A percentile compares a stretch with the other conserved stretches of the same genome.
These are phyloP conservation scores for Conchocele bisecta DNA, from an alignment of 2,888 invertebrate genomes.

Conservation along the genomic window DNA sequence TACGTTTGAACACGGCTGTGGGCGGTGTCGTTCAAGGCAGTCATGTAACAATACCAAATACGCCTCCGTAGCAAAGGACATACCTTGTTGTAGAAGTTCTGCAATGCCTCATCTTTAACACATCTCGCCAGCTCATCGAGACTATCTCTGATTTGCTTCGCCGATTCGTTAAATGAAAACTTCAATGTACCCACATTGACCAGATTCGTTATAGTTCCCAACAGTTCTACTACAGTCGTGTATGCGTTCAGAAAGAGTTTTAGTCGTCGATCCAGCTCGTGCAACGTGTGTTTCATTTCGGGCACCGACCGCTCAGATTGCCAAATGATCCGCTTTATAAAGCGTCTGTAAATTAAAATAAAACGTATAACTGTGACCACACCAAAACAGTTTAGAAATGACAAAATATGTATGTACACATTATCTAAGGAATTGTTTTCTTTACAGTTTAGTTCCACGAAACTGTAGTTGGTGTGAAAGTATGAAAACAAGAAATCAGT, in stretches of 20 bases:
- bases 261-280: conserved; percentile 31
- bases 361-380: too few species aligned
- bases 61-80: neutral
- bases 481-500: too few species aligned
- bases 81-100: conserved; percentile 49
- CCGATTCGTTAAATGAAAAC: conserved; percentile 13
- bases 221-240: conserved; percentile 27
- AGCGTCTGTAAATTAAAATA: conserved; percentile 15
- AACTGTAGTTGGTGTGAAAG: too few species aligned
- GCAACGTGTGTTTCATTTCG: conserved; percentile 33
- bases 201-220: conserved; percentile 25
- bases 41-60: neutral
- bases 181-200: conserved; percentile 30
- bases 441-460: too few species aligned
- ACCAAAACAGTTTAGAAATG: too few species aligned
- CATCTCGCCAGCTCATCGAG: conserved; percentile 31
- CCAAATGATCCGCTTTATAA: conserved; percentile 24
- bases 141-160: conserved; percentile 12
- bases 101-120: conserved; percentile 26
- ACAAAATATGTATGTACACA: too few species aligned
- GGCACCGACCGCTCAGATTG: conserved; percentile 44
- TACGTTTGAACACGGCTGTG: too few species aligned
- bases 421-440: too few species aligned
- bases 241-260: conserved; percentile 29
- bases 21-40: too few species aligned